Evolutionary conservation across 2,888 invertebrate genomes (phyloP), one percentile per base, ranked within the genome.

Genomic region (Sarcophaga carnaria): DNA sequence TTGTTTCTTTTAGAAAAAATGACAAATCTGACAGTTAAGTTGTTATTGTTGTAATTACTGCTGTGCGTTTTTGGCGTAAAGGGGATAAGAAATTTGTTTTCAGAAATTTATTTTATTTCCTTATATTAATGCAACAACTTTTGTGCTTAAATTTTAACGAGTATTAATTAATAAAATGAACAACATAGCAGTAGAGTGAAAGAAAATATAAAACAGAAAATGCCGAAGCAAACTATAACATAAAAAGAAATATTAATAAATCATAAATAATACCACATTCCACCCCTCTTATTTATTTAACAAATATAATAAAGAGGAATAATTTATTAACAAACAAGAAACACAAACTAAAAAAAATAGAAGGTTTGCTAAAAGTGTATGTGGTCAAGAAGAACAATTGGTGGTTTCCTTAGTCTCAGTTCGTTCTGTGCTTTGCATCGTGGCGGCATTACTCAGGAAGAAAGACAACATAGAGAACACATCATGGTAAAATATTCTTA

Each of bases 401-500:
- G 93, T 90, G 91, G 91, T 87, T 90, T 90, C 88, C 90, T 92
- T 74, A 86, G 85, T 76, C 75, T 88, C 89, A 93, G 93, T 92
- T 90, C 91, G 89, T 89, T 92, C 90, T 92, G 91, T 89, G 90
- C 91, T 89, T 88, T 92, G 90, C 76, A 75, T 78, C 92, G 92
- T 93, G 92, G 93, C 92, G 92, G 92, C 92, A 92, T 90, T 91
- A 90, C 91, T 90, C 89, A 90, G 89, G 90, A 91, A 90, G 90
- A 91, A 89, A 90, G 87, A 86, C 88, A 86, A 88, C 89, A 90
- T 89, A 89, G 89, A 90, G 88, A 90, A 89, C 89, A 90, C 88
- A 91, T 90, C 89, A 93, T 93, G 92, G 92, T 93, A 93, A 20
- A 8, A 66, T 66, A 10, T 67, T 45, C n/a, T 10, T 17, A 67